phyloP scores from a whole-genome alignment of 2,888 invertebrate genomes.

The Patella caerulea region DNA sequence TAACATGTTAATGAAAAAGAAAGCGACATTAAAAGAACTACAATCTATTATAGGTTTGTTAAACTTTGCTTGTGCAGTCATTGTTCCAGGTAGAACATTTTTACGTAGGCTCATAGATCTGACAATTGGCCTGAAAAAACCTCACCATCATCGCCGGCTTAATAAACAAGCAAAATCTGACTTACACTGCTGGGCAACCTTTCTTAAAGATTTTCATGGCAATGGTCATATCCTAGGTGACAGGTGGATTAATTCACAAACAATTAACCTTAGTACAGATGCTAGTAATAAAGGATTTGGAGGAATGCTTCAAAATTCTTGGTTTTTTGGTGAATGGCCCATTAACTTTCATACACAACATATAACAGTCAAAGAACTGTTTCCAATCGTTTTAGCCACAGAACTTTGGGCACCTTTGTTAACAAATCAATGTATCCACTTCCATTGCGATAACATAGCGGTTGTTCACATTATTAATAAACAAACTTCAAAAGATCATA shows the following conservation, averaged over 20 bases:
- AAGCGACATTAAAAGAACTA: slow-evolving; percentile 16
- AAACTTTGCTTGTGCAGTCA: slow-evolving; percentile 26
- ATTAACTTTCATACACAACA: background rate
- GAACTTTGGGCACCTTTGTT: too few relatives aligned
- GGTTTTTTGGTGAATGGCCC: slow-evolving; percentile 21
- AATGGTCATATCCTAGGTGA: background rate
- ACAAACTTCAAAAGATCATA: too few relatives aligned
- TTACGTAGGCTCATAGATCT: slow-evolving; percentile 22
- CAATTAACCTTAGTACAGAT: slow-evolving; percentile 19
- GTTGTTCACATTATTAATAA: too few relatives aligned
- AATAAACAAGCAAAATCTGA: background rate
- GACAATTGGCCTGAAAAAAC: slow-evolving; percentile 8
- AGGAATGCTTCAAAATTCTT: slow-evolving; percentile 13
- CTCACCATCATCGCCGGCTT: slow-evolving; percentile 1
- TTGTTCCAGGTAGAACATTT: slow-evolving; percentile 28
- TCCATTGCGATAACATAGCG: too few relatives aligned
- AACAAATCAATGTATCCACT: too few relatives aligned
- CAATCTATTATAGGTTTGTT: slow-evolving; percentile 29
- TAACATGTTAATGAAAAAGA: background rate
- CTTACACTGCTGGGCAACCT: slow-evolving; percentile 1
- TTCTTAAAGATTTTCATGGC: slow-evolving; percentile 3
- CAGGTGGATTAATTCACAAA: slow-evolving; percentile 14
- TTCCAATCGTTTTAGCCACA: too few relatives aligned
- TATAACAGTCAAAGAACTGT: too few relatives aligned
- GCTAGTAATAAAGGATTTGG: slow-evolving; percentile 17